Percentiles rank a stretch among this genome's conserved stretches.
phyloP scores from a whole-genome alignment of 2,797 vertebrate species.

The Pseudochaenichthys georgianus region DNA sequence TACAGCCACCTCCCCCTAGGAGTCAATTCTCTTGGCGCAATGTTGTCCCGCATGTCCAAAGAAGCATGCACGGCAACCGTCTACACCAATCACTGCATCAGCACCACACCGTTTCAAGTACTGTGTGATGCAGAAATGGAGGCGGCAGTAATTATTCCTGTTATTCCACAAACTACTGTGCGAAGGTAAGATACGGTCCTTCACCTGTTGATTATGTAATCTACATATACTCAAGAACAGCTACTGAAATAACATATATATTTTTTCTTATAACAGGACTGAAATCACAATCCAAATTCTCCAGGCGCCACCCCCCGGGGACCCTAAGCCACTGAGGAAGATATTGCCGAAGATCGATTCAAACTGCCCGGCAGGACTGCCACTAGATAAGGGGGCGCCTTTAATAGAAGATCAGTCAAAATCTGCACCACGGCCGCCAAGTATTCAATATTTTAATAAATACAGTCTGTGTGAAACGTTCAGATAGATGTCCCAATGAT shows the following conservation, averaged over 20 bases:
- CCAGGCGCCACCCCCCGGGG: neutral
- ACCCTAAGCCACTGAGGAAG: neutral
- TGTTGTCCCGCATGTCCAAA: conserved; percentile 33
- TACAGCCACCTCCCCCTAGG: conserved; percentile 28
- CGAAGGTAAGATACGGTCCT: conserved; percentile 17
- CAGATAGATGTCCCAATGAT: neutral
- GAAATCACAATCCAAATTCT: conserved; percentile 12
- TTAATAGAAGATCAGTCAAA: conserved; percentile 18
- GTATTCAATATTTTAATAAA: conserved; percentile 1
- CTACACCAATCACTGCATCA: conserved; percentile 42
- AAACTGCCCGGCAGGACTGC: conserved; percentile 34
- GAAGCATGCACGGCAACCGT: conserved; percentile 30
- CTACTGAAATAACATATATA: neutral
- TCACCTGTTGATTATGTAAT: neutral
- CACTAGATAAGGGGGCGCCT: conserved; percentile 11
- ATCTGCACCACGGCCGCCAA: conserved; percentile 3
- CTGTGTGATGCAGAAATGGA: conserved; percentile 25
- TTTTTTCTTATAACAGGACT: conserved; percentile 14
- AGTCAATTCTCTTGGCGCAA: conserved; percentile 30
- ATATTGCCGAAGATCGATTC: conserved; percentile 16
- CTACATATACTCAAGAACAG: neutral
- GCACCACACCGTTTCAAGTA: conserved; percentile 5
- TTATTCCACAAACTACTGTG: neutral
- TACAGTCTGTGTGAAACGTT: neutral
- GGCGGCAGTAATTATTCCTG: neutral